phyloP scores from a whole-genome alignment of 2,113 vertebrate species.

The Spheniscus mendiculus region DNA sequence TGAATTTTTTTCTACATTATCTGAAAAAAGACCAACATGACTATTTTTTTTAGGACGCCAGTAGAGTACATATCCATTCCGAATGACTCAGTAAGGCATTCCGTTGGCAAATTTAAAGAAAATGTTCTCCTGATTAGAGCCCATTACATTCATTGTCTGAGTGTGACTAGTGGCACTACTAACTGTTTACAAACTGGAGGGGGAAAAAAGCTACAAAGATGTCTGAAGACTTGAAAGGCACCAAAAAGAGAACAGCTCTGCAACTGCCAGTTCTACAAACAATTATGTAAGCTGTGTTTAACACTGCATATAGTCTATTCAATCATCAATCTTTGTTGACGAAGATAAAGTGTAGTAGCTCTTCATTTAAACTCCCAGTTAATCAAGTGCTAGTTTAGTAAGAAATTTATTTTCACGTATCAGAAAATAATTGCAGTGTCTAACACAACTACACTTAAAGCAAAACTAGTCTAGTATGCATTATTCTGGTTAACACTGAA shows the following conservation, averaged over 20 bases:
- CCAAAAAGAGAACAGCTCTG: slow-evolving; percentile 74
- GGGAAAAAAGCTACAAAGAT: slow-evolving; percentile 49
- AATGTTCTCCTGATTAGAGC: slow-evolving; percentile 71
- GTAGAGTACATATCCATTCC: slow-evolving; percentile 52
- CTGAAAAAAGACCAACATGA: slow-evolving; percentile 33
- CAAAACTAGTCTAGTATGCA: slow-evolving; percentile 84
- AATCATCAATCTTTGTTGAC: slow-evolving; percentile 58
- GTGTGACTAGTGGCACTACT: slow-evolving; percentile 66
- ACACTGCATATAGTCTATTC: slow-evolving; percentile 73
- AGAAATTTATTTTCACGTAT: slow-evolving; percentile 86
- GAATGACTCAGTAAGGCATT: slow-evolving; percentile 80
- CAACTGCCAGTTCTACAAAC: slow-evolving; percentile 73
- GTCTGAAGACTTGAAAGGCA: slow-evolving; percentile 75
- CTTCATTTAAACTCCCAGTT: slow-evolving; percentile 71
- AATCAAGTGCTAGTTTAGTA: slow-evolving; percentile 80
- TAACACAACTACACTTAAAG: slow-evolving; percentile 85
- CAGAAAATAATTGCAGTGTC: slow-evolving; percentile 86
- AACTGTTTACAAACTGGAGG: slow-evolving; percentile 28
- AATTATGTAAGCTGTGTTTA: slow-evolving; percentile 70
- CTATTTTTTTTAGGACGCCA: slow-evolving; percentile 58
- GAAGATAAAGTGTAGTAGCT: slow-evolving; percentile 55
- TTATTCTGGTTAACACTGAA: slow-evolving; percentile 83
- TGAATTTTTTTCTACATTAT: slow-evolving; percentile 22
- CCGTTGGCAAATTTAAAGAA: slow-evolving; percentile 77
- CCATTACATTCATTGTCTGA: slow-evolving; percentile 78